phyloP scores from a whole-genome alignment of 2,113 vertebrate species.

The Hyla sarda region DNA sequence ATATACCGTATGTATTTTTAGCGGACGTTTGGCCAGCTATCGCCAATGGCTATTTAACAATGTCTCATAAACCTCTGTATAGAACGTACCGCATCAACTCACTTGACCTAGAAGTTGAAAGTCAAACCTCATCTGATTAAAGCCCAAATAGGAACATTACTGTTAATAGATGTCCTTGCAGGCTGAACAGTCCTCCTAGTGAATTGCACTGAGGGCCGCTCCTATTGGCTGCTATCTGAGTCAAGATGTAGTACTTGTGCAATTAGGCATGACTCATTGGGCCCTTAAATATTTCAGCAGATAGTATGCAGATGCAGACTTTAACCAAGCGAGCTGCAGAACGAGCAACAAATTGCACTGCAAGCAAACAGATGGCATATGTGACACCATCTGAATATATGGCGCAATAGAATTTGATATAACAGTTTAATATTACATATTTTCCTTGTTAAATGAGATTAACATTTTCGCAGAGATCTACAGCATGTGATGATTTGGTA shows the following conservation, averaged over 20 bases:
- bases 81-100: conserved; percentile 68
- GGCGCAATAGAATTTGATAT: conserved; percentile 25
- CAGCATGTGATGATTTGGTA: background rate
- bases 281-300: conserved; percentile 67
- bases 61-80: conserved; percentile 55
- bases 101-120: conserved; percentile 69
- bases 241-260: conserved; percentile 62
- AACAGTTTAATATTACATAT: conserved; percentile 34
- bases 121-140: conserved; percentile 62
- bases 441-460: conserved; percentile 27
- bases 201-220: conserved; percentile 49
- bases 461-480: conserved; percentile 30
- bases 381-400: conserved; percentile 38
- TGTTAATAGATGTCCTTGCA: conserved; percentile 61
- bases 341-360: conserved; percentile 38
- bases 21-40: background rate
- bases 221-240: conserved; percentile 61
- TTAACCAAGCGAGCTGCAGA: conserved; percentile 61
- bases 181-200: conserved; percentile 59
- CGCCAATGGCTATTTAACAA: conserved; percentile 45
- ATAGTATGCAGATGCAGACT: conserved; percentile 68
- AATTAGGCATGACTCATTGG: conserved; percentile 68
- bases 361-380: conserved; percentile 45
- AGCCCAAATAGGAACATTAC: conserved; percentile 59
- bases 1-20: background rate